Percentiles rank a stretch among this genome's conserved stretches.
phyloP scores from a whole-genome alignment of 2,888 invertebrate species.

The Ormyrus rosae region DNA sequence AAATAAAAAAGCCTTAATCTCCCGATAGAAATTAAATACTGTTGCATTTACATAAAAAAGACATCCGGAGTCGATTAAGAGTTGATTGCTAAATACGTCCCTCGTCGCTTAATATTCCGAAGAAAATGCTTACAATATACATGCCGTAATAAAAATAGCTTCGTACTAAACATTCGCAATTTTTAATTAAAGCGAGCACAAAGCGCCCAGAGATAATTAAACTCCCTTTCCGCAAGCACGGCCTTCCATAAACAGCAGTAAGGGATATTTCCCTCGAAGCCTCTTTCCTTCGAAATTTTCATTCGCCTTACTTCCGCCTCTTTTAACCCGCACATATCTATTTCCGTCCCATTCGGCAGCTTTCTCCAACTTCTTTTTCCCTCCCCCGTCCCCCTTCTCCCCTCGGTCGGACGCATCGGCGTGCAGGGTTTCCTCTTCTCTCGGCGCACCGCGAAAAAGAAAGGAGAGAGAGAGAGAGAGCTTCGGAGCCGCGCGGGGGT shows the following conservation, averaged over 20 bases:
- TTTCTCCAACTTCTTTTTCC: not conserved
- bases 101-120: too few species aligned
- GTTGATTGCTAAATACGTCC: too few species aligned
- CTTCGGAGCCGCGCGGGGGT: not conserved
- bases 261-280: not conserved
- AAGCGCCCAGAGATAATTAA: not conserved
- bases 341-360: not conserved
- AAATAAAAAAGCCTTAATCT: too few species aligned
- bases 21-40: too few species aligned
- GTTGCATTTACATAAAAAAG: too few species aligned
- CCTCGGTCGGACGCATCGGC: not conserved
- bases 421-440: not conserved
- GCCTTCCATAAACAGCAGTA: not conserved
- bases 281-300: not conserved
- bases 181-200: not conserved
- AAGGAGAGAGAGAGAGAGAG: too few species aligned
- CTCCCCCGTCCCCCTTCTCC: not conserved
- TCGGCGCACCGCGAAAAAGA: too few species aligned
- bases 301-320: slow-evolving; percentile 1
- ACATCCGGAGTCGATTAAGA: too few species aligned
- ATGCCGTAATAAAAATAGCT: too few species aligned
- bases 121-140: too few species aligned
- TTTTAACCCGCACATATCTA: slow-evolving; percentile 17
- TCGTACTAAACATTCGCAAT: too few species aligned
- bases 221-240: not conserved